Conservation (phyloP, 2,113 vertebrate genomes). For the Istiophorus platypterus region DNA sequence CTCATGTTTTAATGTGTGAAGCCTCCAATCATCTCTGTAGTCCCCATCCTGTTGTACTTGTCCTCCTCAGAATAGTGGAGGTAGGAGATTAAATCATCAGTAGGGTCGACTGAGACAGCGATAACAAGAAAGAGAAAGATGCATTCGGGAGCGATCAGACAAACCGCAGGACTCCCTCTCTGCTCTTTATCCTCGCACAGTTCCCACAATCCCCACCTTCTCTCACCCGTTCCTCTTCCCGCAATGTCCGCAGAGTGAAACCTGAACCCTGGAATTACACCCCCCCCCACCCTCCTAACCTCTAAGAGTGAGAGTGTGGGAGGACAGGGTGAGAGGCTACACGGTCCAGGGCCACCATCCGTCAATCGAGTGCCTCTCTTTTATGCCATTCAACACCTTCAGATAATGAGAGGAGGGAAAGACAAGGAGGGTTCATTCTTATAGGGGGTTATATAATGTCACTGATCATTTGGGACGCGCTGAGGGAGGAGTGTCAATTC, state of each 20-base stretch:
- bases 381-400: slow-evolving; percentile 68
- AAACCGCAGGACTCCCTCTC: slow-evolving; percentile 74
- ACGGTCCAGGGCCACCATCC: slow-evolving; percentile 49
- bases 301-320: slow-evolving; percentile 66
- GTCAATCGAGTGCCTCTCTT: slow-evolving; percentile 53
- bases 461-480: slow-evolving; percentile 42
- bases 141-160: slow-evolving; percentile 71
- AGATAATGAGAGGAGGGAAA: slow-evolving; percentile 62
- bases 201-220: slow-evolving; percentile 78
- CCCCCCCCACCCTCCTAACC: slow-evolving; percentile 36
- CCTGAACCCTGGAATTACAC: slow-evolving; percentile 81
- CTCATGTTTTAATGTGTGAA: slow-evolving; percentile 51
- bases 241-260: slow-evolving; percentile 82
- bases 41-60: slow-evolving; percentile 64
- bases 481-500: slow-evolving; percentile 29
- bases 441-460: slow-evolving; percentile 57
- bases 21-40: slow-evolving; percentile 64
- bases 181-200: slow-evolving; percentile 74
- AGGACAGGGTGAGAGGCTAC: slow-evolving; percentile 57
- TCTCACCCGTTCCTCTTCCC: slow-evolving; percentile 64
- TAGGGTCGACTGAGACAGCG: slow-evolving; percentile 46
- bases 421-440: slow-evolving; percentile 67
- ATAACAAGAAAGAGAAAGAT: slow-evolving; percentile 74
- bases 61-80: slow-evolving; percentile 44
- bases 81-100: slow-evolving; percentile 70